Evolutionary conservation across 2,797 vertebrate genomes (phyloP).

Genomic region (Botia kubotai): DNA sequence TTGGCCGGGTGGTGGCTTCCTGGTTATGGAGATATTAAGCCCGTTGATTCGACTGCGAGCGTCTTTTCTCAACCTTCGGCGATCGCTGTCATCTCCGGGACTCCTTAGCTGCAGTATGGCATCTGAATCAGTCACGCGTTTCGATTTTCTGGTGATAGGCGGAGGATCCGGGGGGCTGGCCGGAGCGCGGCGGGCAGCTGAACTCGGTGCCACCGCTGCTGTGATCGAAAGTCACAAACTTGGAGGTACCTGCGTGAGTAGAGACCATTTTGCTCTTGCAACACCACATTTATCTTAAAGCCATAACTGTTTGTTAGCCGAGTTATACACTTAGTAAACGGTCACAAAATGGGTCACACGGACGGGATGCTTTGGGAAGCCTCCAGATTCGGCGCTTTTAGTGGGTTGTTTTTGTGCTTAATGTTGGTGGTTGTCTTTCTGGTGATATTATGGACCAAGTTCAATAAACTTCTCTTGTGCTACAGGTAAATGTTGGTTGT

Average conservation of each 20-base stretch:
- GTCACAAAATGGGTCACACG: constrained; percentile 10
- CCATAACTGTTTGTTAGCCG: neutral
- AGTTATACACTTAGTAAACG: neutral
- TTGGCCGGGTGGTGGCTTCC: constrained; percentile 67
- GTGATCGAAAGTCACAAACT: constrained; percentile 89
- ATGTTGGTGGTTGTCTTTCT: constrained; percentile 17
- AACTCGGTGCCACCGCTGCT: constrained; percentile 85
- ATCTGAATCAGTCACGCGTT: constrained; percentile 69
- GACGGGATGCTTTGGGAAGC: constrained; percentile 27
- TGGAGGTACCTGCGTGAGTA: constrained; percentile 96
- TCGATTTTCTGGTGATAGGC: constrained; percentile 90
- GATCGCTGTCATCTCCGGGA: constrained; percentile 58
- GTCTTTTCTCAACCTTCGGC: constrained; percentile 33
- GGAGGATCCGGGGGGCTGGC: constrained; percentile 91
- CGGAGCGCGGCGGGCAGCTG: constrained; percentile 87
- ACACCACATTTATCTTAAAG: neutral
- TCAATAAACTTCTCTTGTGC: constrained; percentile 29
- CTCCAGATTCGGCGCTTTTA: constrained; percentile 37
- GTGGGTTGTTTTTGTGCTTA: constrained; percentile 45
- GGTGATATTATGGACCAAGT: constrained; percentile 4
- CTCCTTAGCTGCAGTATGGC: constrained; percentile 66
- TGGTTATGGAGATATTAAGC: constrained; percentile 73
- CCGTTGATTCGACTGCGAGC: constrained; percentile 49
- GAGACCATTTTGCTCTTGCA: constrained; percentile 23
- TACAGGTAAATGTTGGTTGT: constrained; percentile 95